Conservation (phyloP, 2,888 invertebrate species). For the Colostygia pectinataria region DNA sequence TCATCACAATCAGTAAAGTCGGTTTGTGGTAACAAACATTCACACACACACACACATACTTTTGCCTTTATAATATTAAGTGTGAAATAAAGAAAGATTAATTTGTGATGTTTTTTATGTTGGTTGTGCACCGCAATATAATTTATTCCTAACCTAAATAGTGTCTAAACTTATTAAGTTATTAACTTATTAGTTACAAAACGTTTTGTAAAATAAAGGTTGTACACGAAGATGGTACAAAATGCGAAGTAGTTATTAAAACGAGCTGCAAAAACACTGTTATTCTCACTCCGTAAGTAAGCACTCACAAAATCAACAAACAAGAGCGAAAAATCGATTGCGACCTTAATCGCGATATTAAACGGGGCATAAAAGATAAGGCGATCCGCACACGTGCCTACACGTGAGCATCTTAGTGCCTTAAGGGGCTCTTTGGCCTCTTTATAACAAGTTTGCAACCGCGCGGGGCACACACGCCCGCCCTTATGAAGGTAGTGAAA, state of each 20-base stretch:
- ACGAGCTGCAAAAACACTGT: conserved; percentile 32
- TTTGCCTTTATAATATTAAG: too few relatives aligned
- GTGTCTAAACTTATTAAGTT: too few relatives aligned
- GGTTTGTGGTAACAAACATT: too few relatives aligned
- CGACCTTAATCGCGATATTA: conserved; percentile 57
- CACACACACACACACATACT: too few relatives aligned
- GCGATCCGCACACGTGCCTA: conserved; percentile 53
- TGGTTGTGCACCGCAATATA: too few relatives aligned
- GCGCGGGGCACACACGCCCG: conserved; percentile 46
- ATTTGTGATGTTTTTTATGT: too few relatives aligned
- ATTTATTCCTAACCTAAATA: too few relatives aligned
- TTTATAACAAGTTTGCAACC: conserved; percentile 71
- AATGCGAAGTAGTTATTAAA: conserved; percentile 18
- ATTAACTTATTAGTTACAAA: too few relatives aligned
- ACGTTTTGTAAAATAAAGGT: too few relatives aligned
- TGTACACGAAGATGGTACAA: too few relatives aligned
- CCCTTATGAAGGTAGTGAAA: conserved; percentile 72
- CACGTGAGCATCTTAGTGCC: conserved; percentile 47
- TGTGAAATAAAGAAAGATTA: too few relatives aligned
- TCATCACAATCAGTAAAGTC: too few relatives aligned
- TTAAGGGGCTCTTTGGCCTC: conserved; percentile 60
- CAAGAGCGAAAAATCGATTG: conserved; percentile 50
- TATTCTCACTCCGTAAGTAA: conserved; percentile 40
- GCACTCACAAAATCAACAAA: conserved; percentile 48
- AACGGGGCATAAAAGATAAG: conserved; percentile 57